These are phyloP conservation scores for Riparia riparia DNA, from an alignment of 2,113 vertebrate genomes.

Conservation along the genomic window DNA sequence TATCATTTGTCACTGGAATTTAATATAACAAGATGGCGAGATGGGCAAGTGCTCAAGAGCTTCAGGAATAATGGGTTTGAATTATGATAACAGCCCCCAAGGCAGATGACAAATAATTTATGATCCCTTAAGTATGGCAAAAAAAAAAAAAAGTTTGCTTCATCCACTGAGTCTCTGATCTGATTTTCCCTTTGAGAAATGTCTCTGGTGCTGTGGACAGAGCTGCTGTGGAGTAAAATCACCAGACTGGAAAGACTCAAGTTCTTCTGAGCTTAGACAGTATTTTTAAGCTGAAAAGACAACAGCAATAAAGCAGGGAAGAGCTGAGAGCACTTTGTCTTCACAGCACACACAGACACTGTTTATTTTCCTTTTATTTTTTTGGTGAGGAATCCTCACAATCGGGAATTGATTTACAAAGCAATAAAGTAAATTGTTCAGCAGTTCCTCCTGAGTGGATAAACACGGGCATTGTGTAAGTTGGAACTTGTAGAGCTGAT, in stretches of 20 bases:
- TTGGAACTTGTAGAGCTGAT: background rate
- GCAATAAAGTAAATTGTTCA: background rate
- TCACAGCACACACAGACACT: background rate
- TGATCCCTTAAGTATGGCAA: slow-evolving; percentile 14
- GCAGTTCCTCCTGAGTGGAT: background rate
- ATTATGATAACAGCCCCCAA: slow-evolving; percentile 47
- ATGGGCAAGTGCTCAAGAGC: slow-evolving; percentile 9
- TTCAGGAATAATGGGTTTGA: slow-evolving; percentile 17
- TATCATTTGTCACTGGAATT: slow-evolving; percentile 17
- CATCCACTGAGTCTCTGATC: slow-evolving; percentile 17
- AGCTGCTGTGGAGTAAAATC: background rate
- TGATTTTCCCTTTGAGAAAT: slow-evolving; percentile 65
- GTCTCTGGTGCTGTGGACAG: slow-evolving; percentile 1
- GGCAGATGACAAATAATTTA: slow-evolving; percentile 72
- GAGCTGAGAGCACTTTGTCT: background rate
- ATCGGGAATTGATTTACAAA: background rate
- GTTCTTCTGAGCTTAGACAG: background rate
- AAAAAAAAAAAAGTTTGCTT: background rate
- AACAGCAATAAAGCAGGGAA: background rate
- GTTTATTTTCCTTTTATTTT: background rate
- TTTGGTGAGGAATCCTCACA: background rate
- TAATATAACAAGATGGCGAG: slow-evolving; percentile 19
- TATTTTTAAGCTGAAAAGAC: background rate
- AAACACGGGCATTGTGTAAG: rapidly evolving
- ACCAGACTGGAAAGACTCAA: background rate